phyloP scores from a whole-genome alignment of 2,113 vertebrate species.

The Halichoerus grypus region DNA sequence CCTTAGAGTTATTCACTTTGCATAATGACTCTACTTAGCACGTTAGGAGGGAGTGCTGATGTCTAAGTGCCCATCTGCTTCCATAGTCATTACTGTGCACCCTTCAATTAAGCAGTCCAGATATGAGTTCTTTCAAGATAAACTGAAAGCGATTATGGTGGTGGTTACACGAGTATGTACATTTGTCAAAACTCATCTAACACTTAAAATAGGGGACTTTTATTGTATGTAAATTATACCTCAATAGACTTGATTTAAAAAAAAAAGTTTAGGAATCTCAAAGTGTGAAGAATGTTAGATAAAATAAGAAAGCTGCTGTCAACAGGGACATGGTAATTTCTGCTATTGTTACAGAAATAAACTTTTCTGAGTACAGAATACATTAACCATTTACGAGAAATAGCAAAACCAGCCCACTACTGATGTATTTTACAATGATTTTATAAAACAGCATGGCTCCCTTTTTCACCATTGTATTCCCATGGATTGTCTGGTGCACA shows the following conservation, averaged over 20 bases:
- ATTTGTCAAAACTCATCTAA: constrained; percentile 48
- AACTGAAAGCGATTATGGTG: background rate
- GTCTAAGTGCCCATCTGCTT: constrained; percentile 84
- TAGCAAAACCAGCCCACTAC: background rate
- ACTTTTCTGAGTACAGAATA: background rate
- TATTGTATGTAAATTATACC: constrained; percentile 18
- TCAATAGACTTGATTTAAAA: background rate
- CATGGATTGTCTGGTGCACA: background rate
- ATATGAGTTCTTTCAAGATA: constrained; percentile 54
- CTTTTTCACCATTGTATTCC: background rate
- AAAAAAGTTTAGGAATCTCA: background rate
- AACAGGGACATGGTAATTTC: background rate
- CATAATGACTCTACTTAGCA: constrained; percentile 89
- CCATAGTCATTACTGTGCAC: constrained; percentile 9
- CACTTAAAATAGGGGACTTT: constrained; percentile 41
- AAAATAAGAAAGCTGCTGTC: background rate
- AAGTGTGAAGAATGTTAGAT: background rate
- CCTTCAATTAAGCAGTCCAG: constrained; percentile 49
- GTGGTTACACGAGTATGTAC: background rate
- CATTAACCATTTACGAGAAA: background rate
- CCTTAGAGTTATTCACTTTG: constrained; percentile 86
- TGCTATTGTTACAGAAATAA: background rate
- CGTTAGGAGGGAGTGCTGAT: constrained; percentile 84
- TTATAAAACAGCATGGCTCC: background rate
- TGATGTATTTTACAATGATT: background rate